A percentile compares a stretch with the other conserved stretches of the same genome.
Evolutionary conservation across 2,888 invertebrate species (phyloP).

Genomic region (Lasioglossum villosulum): DNA sequence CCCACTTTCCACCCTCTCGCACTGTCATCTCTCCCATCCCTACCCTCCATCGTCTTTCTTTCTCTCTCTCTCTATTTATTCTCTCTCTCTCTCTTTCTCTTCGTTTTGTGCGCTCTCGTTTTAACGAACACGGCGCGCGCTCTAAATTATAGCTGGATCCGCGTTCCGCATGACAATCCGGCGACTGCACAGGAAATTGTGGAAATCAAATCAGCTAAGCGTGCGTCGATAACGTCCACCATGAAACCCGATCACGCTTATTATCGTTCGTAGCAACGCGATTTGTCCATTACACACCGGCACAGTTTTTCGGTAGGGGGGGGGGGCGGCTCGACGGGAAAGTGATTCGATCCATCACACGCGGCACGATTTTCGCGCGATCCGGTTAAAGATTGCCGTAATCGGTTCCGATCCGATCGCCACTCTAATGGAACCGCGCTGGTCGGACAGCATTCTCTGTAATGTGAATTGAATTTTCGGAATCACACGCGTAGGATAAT

Average conservation of each 20-base stretch:
- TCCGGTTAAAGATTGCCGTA: conserved; percentile 3
- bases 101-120: neutral
- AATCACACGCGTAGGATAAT: neutral
- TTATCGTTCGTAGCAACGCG: conserved; percentile 44
- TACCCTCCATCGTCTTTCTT: conserved; percentile 6
- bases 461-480: neutral
- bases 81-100: neutral
- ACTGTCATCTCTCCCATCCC: conserved; percentile 33
- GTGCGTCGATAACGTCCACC: conserved; percentile 56
- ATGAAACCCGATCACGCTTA: conserved; percentile 51
- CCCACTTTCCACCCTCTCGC: conserved; percentile 62
- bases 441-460: neutral
- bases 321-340: neutral
- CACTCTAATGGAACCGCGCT: neutral
- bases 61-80: conserved; percentile 15
- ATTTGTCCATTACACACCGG: conserved; percentile 12
- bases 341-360: neutral
- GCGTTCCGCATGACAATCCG: conserved; percentile 67
- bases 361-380: conserved; percentile 20
- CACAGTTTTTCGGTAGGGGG: neutral
- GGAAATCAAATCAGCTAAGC: conserved; percentile 70
- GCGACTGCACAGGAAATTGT: conserved; percentile 62
- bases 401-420: conserved; percentile 1
- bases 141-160: conserved; percentile 67
- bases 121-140: conserved; percentile 20